phyloP scores from a whole-genome alignment of 2,797 vertebrate species.

The Acipenser transmontanus region DNA sequence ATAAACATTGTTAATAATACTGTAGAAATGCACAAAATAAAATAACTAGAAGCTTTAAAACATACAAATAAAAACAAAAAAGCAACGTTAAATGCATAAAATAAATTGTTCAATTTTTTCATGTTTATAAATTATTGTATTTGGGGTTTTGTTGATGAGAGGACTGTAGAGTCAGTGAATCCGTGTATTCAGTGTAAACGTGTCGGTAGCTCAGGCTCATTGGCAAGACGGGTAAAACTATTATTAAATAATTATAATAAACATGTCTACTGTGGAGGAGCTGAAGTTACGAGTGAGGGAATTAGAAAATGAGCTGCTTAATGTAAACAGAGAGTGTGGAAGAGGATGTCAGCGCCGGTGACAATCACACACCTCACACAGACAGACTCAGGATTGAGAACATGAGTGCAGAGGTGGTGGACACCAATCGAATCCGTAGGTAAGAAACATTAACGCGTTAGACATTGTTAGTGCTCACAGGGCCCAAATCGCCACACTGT shows the following conservation, averaged over 20 bases:
- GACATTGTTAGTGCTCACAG: too few species aligned
- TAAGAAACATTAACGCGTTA: conserved; percentile 27
- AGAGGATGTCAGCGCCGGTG: conserved; percentile 36
- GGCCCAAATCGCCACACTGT: too few species aligned
- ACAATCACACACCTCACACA: conserved; percentile 16
- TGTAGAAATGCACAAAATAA: too few species aligned
- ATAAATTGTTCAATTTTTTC: too few species aligned
- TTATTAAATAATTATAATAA: not conserved
- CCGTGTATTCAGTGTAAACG: conserved; percentile 52
- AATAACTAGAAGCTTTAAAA: too few species aligned
- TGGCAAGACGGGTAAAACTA: too few species aligned
- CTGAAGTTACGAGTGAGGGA: conserved; percentile 75
- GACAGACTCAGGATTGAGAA: conserved; percentile 67
- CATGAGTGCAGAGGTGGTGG: conserved; percentile 91
- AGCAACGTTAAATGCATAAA: too few species aligned
- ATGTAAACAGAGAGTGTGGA: conserved; percentile 49
- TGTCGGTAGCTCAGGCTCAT: conserved; percentile 34
- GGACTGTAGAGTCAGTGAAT: conserved; percentile 7
- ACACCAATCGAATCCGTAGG: conserved; percentile 86
- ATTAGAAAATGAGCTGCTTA: conserved; percentile 78
- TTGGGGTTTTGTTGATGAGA: not conserved
- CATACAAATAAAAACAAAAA: too few species aligned
- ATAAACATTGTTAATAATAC: too few species aligned
- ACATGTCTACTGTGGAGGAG: conserved; percentile 64
- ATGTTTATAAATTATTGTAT: too few species aligned